Evolutionary conservation across 2,113 vertebrate species (phyloP), one percentile per base, ranked within the genome.

Genomic region (Seriola aureovittata): DNA sequence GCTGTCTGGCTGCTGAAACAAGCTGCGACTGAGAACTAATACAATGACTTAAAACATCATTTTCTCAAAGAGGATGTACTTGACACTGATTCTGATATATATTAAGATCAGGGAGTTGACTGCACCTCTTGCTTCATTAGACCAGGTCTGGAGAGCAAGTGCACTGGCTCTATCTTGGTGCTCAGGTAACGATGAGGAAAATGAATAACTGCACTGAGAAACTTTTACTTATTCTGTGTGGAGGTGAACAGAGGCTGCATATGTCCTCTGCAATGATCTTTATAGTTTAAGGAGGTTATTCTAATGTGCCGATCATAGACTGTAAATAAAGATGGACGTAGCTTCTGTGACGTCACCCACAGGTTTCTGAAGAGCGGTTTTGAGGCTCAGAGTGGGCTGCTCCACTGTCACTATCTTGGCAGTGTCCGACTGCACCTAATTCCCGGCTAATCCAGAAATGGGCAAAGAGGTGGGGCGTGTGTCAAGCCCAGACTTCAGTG

Each of bases 11-110:
- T 57, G 58, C 36, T 58, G 36, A 66, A 75, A 78, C 67, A 50
- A 7, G 59, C 50, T 58, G 21, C 63, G 36, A 34, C 57, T 0
- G 42, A 48, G 11, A 60, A 17, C 57, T 36, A 42, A 68, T 13
- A 36, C 44, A 75, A 78, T 17, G 13, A 46, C 14, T 58, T 40
- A 12, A 62, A 76, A 73, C 12, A 50, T 8, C 6, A 25, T 25
- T 42, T n/a, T 38, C 71, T 87, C 38, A n/a, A 25, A 23, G 44
- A 79, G 50, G 8, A n/a, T 55, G 19, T 16, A 46, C 66, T 78
- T 52, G 60, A 82, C 60, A 42, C 68, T 25, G 68, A 75, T 36
- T 38, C 66, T 68, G 34, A 52, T 54, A 83, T 62, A 46, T 81
- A 70, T 71, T 14, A 76, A 69, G 38, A 58, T 32, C 17, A 58